phyloP scores from a whole-genome alignment of 2,113 vertebrate species.

The Ceyx cyanopectus region DNA sequence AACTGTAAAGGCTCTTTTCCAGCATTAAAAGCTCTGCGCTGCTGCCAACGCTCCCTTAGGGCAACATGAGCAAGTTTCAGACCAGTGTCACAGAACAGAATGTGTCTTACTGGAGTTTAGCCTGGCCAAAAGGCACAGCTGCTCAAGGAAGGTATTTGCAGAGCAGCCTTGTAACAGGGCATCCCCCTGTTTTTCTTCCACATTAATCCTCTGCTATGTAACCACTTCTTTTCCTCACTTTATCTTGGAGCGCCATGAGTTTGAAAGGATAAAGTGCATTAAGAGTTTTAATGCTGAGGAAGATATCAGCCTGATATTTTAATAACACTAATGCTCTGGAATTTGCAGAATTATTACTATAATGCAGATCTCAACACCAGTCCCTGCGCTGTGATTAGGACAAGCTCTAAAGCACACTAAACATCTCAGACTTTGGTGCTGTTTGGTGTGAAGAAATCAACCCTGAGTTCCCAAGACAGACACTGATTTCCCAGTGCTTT shows the following conservation, averaged over 20 bases:
- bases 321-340: slow-evolving; percentile 56
- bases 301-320: slow-evolving; percentile 66
- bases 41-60: neutral
- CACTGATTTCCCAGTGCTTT: neutral
- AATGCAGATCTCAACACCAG: slow-evolving; percentile 13
- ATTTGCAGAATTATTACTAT: slow-evolving; percentile 66
- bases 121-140: neutral
- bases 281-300: slow-evolving; percentile 65
- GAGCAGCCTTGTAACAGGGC: neutral
- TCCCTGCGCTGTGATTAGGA: neutral
- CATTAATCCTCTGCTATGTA: slow-evolving; percentile 16
- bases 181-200: slow-evolving; percentile 15
- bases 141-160: neutral
- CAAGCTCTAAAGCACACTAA: slow-evolving; percentile 15
- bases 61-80: neutral
- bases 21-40: neutral
- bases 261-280: slow-evolving; percentile 67
- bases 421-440: neutral
- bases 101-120: neutral
- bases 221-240: neutral
- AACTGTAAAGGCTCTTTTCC: neutral
- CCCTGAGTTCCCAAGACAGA: neutral
- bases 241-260: slow-evolving; percentile 16
- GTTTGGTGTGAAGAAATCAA: neutral
- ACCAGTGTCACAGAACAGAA: neutral